Conservation (phyloP, 2,797 vertebrate genomes). For the Gephyroberyx darwinii region DNA sequence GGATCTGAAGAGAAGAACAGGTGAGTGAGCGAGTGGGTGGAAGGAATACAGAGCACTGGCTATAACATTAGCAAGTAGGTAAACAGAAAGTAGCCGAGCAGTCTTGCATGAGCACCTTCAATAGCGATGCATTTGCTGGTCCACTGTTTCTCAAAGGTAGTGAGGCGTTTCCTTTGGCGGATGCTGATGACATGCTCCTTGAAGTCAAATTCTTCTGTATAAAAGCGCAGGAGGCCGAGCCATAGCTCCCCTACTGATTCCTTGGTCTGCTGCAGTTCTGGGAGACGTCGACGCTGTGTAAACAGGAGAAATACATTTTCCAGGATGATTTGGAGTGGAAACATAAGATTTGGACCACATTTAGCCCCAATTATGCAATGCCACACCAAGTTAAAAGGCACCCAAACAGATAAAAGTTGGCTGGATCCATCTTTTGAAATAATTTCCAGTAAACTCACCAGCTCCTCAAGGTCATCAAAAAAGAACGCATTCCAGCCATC, state of each 20-base stretch:
- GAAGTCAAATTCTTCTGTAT: conserved; percentile 98
- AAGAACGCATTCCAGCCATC: conserved; percentile 99
- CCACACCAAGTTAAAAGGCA: not conserved
- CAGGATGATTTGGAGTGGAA: not conserved
- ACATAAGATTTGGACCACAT: too few relatives aligned
- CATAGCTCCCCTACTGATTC: conserved; percentile 96
- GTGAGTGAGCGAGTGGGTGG: not conserved
- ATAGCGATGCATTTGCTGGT: conserved; percentile 99
- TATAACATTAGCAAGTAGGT: not conserved
- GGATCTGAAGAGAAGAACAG: conserved; percentile 84
- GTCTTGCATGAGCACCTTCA: conserved; percentile 85
- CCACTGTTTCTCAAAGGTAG: conserved; percentile 99
- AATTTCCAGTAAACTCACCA: conserved; percentile 82
- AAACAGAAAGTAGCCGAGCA: rapidly evolving
- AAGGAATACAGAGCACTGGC: not conserved
- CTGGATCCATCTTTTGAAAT: not conserved
- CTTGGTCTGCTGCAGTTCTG: conserved; percentile 86
- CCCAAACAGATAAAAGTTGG: not conserved
- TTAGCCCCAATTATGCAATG: not conserved
- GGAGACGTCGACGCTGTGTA: conserved; percentile 84
- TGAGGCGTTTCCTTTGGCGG: conserved; percentile 93
- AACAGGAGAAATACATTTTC: not conserved
- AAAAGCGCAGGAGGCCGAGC: conserved; percentile 95
- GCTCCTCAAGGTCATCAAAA: conserved; percentile 90
- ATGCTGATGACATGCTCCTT: conserved; percentile 99